Percentiles rank a stretch among this genome's conserved stretches.
phyloP scores from a whole-genome alignment of 2,113 vertebrate genomes.

The Percina caprodes region DNA sequence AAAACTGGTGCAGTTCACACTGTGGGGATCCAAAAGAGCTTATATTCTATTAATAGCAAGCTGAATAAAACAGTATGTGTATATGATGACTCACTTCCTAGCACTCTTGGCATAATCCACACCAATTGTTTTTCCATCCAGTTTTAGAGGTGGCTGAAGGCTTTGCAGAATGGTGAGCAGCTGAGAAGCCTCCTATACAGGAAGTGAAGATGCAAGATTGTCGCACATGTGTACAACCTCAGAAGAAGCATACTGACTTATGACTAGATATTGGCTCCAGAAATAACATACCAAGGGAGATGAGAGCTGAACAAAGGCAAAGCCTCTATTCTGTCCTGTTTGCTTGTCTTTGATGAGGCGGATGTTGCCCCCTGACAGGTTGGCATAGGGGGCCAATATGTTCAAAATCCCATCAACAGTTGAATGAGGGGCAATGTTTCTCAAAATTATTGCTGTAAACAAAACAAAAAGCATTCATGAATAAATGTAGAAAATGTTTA shows the following conservation, averaged over 20 bases:
- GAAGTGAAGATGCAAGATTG: neutral
- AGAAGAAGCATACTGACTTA: neutral
- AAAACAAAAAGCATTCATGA: neutral
- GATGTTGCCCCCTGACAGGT: slow-evolving; percentile 92
- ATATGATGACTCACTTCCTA: slow-evolving; percentile 89
- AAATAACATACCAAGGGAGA: slow-evolving; percentile 88
- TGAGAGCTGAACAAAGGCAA: slow-evolving; percentile 94
- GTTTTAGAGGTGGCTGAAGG: slow-evolving; percentile 94
- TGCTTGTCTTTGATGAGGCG: slow-evolving; percentile 97
- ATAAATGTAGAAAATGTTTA: neutral
- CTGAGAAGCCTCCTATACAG: slow-evolving; percentile 92
- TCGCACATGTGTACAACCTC: neutral
- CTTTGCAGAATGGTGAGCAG: slow-evolving; percentile 93
- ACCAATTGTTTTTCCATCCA: slow-evolving; percentile 95
- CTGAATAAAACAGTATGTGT: slow-evolving; percentile 1
- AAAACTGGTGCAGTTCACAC: neutral
- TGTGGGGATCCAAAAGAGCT: neutral
- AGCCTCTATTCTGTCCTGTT: slow-evolving; percentile 94
- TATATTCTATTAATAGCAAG: neutral
- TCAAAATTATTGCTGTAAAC: slow-evolving; percentile 91
- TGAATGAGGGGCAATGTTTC: slow-evolving; percentile 92
- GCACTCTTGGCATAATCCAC: slow-evolving; percentile 97
- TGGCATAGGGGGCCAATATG: slow-evolving; percentile 90
- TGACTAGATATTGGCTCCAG: neutral
- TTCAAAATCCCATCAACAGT: slow-evolving; percentile 93